These are phyloP conservation scores for Callyntrura sp. DNA, from an alignment of 2,888 invertebrate genomes.

Conservation along the genomic window DNA sequence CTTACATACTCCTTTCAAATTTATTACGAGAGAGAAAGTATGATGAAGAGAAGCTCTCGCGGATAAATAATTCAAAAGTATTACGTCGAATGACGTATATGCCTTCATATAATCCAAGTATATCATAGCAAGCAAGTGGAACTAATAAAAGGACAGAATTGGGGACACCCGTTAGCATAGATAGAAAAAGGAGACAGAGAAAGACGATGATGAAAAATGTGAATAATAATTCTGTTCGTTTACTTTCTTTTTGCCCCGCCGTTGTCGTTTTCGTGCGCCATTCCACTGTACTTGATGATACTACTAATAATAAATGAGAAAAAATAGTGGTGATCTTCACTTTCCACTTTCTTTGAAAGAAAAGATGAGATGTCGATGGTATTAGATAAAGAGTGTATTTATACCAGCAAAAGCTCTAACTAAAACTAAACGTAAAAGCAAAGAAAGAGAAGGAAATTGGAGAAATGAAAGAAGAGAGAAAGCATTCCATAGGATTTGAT, in stretches of 20 bases:
- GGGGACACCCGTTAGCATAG: neutral
- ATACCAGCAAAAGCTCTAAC: slow-evolving; percentile 10
- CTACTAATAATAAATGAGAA: slow-evolving; percentile 55
- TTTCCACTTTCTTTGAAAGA: neutral
- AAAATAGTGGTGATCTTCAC: slow-evolving; percentile 25
- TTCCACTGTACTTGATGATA: neutral
- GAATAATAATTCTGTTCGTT: slow-evolving; percentile 56
- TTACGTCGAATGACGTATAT: neutral
- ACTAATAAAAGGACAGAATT: slow-evolving; percentile 36
- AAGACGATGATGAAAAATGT: slow-evolving; percentile 34
- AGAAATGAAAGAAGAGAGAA: neutral
- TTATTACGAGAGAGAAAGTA: slow-evolving; percentile 6
- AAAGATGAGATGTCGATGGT: slow-evolving; percentile 27
- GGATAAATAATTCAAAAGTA: slow-evolving; percentile 69
- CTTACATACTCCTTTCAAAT: neutral
- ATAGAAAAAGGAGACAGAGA: neutral
- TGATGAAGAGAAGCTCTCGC: slow-evolving; percentile 51
- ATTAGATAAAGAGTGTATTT: slow-evolving; percentile 14
- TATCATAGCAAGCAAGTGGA: neutral
- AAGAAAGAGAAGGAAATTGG: neutral
- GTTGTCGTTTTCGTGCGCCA: neutral
- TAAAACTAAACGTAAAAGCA: neutral
- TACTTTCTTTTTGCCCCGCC: neutral
- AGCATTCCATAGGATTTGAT: slow-evolving; percentile 6
- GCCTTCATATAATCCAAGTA: neutral